These are phyloP conservation scores for Prunella fulvescens DNA, from an alignment of 2,113 vertebrate species.

Conservation along the genomic window DNA sequence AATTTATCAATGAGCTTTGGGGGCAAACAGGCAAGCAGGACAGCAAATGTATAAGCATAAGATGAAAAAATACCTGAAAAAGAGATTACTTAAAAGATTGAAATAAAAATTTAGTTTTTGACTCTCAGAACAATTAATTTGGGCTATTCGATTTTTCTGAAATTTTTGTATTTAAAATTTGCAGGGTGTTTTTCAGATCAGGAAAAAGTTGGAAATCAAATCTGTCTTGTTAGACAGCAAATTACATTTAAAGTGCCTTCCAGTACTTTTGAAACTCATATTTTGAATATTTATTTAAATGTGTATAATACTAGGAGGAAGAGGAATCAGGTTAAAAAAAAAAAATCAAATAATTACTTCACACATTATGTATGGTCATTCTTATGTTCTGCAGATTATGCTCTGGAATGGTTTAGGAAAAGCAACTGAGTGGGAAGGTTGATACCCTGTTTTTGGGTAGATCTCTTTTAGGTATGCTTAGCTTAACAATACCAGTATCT, in stretches of 20 bases:
- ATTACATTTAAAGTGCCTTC: neutral
- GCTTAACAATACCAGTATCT: neutral
- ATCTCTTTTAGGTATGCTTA: neutral
- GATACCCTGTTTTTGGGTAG: neutral
- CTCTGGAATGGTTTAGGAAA: neutral
- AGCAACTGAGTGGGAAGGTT: neutral
- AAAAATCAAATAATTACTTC: neutral
- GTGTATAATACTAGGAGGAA: neutral
- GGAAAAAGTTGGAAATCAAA: neutral
- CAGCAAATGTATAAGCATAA: neutral
- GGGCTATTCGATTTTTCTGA: neutral
- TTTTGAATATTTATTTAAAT: neutral
- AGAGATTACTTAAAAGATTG: neutral
- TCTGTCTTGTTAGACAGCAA: neutral
- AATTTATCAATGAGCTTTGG: neutral
- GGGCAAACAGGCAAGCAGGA: neutral
- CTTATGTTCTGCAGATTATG: neutral
- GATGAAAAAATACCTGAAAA: neutral
- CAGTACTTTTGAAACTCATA: neutral
- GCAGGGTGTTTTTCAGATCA: neutral
- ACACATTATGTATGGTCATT: neutral
- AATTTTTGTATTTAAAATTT: neutral
- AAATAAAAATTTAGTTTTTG: neutral
- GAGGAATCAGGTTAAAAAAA: neutral
- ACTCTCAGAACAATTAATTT: neutral